Evolutionary conservation across 2,113 vertebrate species (phyloP).

Genomic region (Thamnaconus septentrionalis): DNA sequence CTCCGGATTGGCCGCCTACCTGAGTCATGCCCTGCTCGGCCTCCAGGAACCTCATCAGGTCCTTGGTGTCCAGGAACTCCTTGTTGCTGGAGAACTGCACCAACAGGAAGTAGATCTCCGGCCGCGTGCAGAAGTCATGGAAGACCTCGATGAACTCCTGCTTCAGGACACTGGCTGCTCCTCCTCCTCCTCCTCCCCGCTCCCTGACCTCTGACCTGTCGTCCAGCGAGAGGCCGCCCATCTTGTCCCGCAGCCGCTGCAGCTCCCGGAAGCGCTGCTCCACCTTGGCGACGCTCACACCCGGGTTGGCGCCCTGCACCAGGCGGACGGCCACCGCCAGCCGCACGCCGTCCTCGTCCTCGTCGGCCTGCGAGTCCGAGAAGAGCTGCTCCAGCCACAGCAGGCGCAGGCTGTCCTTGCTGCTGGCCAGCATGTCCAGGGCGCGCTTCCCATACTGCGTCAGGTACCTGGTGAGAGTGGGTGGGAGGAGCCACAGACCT

Average conservation of each 20-base stretch:
- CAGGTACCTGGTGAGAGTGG: slow-evolving; percentile 79
- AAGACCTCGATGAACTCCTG: slow-evolving; percentile 92
- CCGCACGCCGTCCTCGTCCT: slow-evolving; percentile 78
- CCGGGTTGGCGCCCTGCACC: slow-evolving; percentile 86
- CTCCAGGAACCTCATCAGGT: slow-evolving; percentile 95
- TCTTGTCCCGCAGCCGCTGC: slow-evolving; percentile 84
- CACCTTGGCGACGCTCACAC: slow-evolving; percentile 85
- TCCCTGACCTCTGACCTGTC: slow-evolving; percentile 40
- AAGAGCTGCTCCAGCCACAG: slow-evolving; percentile 87
- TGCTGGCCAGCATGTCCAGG: slow-evolving; percentile 91
- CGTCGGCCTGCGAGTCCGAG: slow-evolving; percentile 69
- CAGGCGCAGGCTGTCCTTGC: slow-evolving; percentile 89
- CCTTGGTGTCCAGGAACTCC: slow-evolving; percentile 92
- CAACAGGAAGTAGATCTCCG: slow-evolving; percentile 95
- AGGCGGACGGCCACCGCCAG: slow-evolving; percentile 82
- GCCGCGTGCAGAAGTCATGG: slow-evolving; percentile 93
- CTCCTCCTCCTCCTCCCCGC: slow-evolving; percentile 19
- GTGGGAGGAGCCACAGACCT: background rate
- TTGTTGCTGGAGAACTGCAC: slow-evolving; percentile 99
- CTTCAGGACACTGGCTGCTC: slow-evolving; percentile 75
- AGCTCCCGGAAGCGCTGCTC: slow-evolving; percentile 93
- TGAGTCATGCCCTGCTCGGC: slow-evolving; percentile 93
- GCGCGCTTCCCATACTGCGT: slow-evolving; percentile 93
- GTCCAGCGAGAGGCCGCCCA: slow-evolving; percentile 42
- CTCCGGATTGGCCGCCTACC: slow-evolving; percentile 48